These are phyloP conservation scores for Macrophya annulata DNA, from an alignment of 2,888 invertebrate genomes.

Conservation along the genomic window DNA sequence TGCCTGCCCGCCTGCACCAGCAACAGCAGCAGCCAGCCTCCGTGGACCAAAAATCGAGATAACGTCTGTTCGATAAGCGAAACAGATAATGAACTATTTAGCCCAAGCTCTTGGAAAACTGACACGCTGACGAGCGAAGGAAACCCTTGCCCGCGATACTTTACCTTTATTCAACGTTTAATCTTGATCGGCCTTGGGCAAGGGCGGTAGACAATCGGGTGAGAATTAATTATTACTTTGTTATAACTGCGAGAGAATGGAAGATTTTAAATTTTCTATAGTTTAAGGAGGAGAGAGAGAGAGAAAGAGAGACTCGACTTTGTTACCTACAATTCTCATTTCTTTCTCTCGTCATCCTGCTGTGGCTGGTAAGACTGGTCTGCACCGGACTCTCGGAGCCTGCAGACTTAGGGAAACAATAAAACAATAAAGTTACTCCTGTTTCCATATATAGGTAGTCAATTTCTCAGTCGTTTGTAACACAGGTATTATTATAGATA, in stretches of 20 bases:
- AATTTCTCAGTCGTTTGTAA: conserved; percentile 59
- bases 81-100: conserved; percentile 53
- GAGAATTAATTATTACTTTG: conserved; percentile 23
- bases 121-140: conserved; percentile 38
- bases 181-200: conserved; percentile 47
- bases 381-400: too few species aligned
- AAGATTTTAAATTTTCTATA: background rate
- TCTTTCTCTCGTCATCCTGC: background rate
- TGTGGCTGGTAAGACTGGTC: background rate
- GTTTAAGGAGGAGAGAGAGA: background rate
- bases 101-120: conserved; percentile 47
- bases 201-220: conserved; percentile 19
- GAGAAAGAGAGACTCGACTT: background rate
- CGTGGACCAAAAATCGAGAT: conserved; percentile 67
- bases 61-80: conserved; percentile 59
- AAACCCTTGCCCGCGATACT: conserved; percentile 29
- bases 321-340: background rate
- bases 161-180: conserved; percentile 26
- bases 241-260: background rate
- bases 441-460: conserved; percentile 58
- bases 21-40: conserved; percentile 4
- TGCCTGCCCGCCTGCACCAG: background rate
- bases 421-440: conserved; percentile 27
- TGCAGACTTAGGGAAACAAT: conserved; percentile 20
- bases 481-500: conserved; percentile 59